Conservation (phyloP, 2,888 invertebrate species). For the Cerastis leucographa region DNA sequence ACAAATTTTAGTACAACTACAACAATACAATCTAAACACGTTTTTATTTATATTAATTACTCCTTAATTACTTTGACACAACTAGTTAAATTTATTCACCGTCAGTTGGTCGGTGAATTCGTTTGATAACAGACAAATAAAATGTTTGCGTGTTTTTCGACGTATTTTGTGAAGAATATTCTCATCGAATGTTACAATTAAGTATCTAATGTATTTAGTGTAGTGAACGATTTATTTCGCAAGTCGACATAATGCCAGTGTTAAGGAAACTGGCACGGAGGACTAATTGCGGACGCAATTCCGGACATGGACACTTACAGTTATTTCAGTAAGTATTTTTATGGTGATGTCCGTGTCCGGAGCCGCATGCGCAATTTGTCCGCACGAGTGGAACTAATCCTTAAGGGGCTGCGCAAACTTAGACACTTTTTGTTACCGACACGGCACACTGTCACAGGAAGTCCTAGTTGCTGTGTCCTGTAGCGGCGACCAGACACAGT, state of each 20-base stretch:
- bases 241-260: not conserved
- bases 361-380: not conserved
- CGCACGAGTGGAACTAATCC: not conserved
- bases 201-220: slow-evolving; percentile 32
- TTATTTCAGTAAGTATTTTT: slow-evolving; percentile 6
- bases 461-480: too few species aligned
- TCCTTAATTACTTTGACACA: slow-evolving; percentile 41
- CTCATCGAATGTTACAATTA: slow-evolving; percentile 56
- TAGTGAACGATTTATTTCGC: slow-evolving; percentile 8
- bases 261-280: not conserved
- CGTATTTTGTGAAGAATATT: slow-evolving; percentile 42
- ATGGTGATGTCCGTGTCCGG: not conserved
- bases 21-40: slow-evolving; percentile 50
- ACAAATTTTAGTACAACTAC: slow-evolving; percentile 19
- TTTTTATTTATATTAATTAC: slow-evolving; percentile 56
- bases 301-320: not conserved
- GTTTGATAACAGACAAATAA: slow-evolving; percentile 25
- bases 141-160: slow-evolving; percentile 45
- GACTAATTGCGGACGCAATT: not conserved
- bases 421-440: too few species aligned
- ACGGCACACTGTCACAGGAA: too few species aligned
- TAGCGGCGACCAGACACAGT: too few species aligned
- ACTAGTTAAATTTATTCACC: slow-evolving; percentile 24
- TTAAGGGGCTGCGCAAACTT: not conserved
- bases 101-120: slow-evolving; percentile 29